These are phyloP conservation scores for Pammene fasciana DNA, from an alignment of 2,888 invertebrate genomes.

Conservation along the genomic window DNA sequence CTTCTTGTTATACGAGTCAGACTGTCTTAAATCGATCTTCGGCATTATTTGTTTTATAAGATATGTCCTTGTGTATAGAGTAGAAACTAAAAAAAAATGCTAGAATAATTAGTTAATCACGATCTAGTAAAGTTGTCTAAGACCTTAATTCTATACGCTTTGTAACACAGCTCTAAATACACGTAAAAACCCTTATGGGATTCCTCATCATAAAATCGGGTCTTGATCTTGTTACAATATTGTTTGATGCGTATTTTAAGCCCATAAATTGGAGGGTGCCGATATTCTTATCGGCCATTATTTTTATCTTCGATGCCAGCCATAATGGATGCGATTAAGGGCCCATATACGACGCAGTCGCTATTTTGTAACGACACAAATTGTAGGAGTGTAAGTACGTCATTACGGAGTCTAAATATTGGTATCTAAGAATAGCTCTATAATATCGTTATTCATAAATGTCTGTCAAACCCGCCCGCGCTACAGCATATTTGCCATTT, in stretches of 20 bases:
- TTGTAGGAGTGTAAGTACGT: conserved; percentile 16
- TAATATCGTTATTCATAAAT: too few species aligned
- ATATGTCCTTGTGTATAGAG: too few species aligned
- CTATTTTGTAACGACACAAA: conserved; percentile 23
- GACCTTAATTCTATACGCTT: not conserved
- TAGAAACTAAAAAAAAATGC: too few species aligned
- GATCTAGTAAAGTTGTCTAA: too few species aligned
- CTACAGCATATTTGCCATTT: too few species aligned
- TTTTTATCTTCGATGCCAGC: conserved; percentile 29
- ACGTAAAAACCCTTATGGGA: not conserved
- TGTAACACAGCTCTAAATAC: not conserved
- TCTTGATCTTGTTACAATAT: conserved; percentile 4
- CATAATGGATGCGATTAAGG: conserved; percentile 34
- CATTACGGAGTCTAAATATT: conserved; percentile 6
- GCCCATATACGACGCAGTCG: conserved; percentile 16
- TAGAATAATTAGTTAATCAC: too few species aligned
- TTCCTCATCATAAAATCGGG: not conserved
- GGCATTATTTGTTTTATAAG: too few species aligned
- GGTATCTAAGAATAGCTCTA: not conserved
- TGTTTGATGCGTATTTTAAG: conserved; percentile 14
- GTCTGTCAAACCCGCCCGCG: too few species aligned
- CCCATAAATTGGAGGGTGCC: conserved; percentile 31
- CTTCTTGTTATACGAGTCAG: too few species aligned
- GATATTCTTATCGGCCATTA: conserved; percentile 34
- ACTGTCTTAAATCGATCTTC: too few species aligned